phyloP scores from a whole-genome alignment of 2,888 invertebrate species.

The Phalera bucephala region DNA sequence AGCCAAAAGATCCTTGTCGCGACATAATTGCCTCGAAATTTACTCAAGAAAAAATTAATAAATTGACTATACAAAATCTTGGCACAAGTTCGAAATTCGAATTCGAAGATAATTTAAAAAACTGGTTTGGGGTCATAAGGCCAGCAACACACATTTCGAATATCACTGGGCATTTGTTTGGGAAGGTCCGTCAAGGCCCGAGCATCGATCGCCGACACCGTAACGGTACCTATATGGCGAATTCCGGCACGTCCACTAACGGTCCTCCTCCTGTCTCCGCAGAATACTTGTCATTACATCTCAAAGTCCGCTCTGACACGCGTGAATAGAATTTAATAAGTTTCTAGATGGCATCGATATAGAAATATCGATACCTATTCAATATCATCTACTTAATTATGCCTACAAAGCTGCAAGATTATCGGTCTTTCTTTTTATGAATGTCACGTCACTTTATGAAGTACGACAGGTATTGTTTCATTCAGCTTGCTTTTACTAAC shows the following conservation, averaged over 20 bases:
- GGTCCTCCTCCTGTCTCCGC: constrained; percentile 52
- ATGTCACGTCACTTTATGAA: too few species aligned
- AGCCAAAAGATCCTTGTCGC: too few species aligned
- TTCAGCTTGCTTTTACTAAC: constrained; percentile 8
- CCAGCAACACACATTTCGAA: constrained; percentile 31
- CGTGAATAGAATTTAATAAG: constrained; percentile 53
- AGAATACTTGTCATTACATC: constrained; percentile 56
- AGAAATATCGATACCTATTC: constrained; percentile 16
- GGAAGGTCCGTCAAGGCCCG: constrained; percentile 33
- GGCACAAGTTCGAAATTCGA: constrained; percentile 21
- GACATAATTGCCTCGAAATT: constrained; percentile 16
- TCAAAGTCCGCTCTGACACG: constrained; percentile 36
- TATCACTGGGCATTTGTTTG: constrained; percentile 35
- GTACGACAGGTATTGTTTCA: constrained; percentile 13
- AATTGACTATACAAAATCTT: constrained; percentile 26
- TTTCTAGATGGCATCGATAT: constrained; percentile 23
- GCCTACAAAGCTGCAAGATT: not conserved
- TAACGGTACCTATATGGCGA: constrained; percentile 56
- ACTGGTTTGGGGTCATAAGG: constrained; percentile 40
- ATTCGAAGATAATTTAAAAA: constrained; percentile 34
- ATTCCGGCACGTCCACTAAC: constrained; percentile 70
- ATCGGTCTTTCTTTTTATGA: too few species aligned
- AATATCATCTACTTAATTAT: constrained; percentile 10
- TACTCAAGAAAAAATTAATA: constrained; percentile 11
- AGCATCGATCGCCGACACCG: constrained; percentile 29